Evolutionary conservation across 2,797 vertebrate genomes (phyloP), one percentile per base, ranked within the genome.

Genomic region (Geotrypetes seraphini): DNA sequence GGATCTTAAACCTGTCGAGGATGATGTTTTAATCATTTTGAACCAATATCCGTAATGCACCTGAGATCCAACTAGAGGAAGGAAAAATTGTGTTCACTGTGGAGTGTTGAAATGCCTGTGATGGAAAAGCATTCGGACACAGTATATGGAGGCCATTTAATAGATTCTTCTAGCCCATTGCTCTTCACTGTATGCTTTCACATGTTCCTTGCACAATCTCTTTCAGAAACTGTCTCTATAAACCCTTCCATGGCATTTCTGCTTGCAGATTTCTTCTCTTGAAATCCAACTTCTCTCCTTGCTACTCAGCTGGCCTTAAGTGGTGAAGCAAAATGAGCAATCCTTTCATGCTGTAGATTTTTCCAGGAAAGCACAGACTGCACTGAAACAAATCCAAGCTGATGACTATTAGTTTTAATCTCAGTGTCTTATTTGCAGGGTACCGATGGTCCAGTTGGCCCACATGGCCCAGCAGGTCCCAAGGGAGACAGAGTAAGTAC

Each of bases 401-500:
- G n/a, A n/a, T n/a, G 7, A 26, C 3, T 20, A 18, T 16, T 37
- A 4, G 9, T 8, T 25, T 22, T 4, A 31, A 29, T 47, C 10
- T 7, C 39, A 16, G 15, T 39, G 10, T 41, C 25, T 29, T 37
- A 38, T 35, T 65, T 54, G 23, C 59, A 99, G 95, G 96, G 95
- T 41, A 66, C 69, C 50, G 94, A 98, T 52, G 96, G 96, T 30
- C 90, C 93, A 30, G 2, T 66, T 7, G 96, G 96, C 67, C 87
- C 90, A 32, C 73, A 89, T 18, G 96, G 95, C 48, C 94, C 90
- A 32, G 95, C 95, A 52, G 96, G 96, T 54, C 94, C 95, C 5
- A 99, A 99, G 78, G 96, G 96, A 52, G 96, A 98, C 72, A 81
- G 83, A 66, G 96, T 99, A 83, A 91, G 94, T 83, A 11, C 7